Percentiles rank a stretch among this genome's conserved stretches.
Conservation (phyloP, 2,888 invertebrate species). For the Drosophila anomelani region DNA sequence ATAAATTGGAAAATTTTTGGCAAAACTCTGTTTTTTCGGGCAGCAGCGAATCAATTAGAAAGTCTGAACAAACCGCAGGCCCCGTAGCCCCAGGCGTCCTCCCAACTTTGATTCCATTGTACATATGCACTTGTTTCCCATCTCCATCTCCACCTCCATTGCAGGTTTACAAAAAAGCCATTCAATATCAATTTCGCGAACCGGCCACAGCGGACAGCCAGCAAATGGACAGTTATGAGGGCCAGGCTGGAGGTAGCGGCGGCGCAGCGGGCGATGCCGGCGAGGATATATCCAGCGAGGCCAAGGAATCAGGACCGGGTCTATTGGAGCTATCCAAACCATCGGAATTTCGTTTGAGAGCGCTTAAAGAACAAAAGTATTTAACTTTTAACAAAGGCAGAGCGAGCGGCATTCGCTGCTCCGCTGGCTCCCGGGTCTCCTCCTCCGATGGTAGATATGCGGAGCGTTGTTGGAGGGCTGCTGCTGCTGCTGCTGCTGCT, state of each 20-base stretch:
- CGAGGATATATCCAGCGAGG: constrained; percentile 63
- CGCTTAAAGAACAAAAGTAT: constrained; percentile 83
- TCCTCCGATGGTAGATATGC: constrained; percentile 1
- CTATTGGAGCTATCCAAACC: constrained; percentile 84
- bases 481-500: constrained; percentile 16
- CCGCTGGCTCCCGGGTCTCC: constrained; percentile 23
- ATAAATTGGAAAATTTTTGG: constrained; percentile 73
- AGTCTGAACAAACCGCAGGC: constrained; percentile 50
- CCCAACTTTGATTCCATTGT: constrained; percentile 19
- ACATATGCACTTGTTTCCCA: constrained; percentile 49
- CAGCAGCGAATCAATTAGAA: constrained; percentile 77
- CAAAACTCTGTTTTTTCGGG: constrained; percentile 59
- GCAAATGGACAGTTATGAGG: constrained; percentile 72
- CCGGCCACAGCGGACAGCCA: constrained; percentile 76
- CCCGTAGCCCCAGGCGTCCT: constrained; percentile 12
- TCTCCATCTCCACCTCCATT: constrained; percentile 20
- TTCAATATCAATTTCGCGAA: constrained; percentile 84
- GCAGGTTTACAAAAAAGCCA: constrained; percentile 82
- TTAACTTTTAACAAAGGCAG: constrained; percentile 79
- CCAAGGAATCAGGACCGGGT: constrained; percentile 78
- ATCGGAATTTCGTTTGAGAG: constrained; percentile 84
- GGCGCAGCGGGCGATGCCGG: constrained; percentile 53
- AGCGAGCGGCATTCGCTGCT: constrained; percentile 53
- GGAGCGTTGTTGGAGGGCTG: constrained; percentile 18
- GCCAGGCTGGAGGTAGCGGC: constrained; percentile 42